Conservation (phyloP, 2,113 vertebrate genomes). For the Lagopus muta region DNA sequence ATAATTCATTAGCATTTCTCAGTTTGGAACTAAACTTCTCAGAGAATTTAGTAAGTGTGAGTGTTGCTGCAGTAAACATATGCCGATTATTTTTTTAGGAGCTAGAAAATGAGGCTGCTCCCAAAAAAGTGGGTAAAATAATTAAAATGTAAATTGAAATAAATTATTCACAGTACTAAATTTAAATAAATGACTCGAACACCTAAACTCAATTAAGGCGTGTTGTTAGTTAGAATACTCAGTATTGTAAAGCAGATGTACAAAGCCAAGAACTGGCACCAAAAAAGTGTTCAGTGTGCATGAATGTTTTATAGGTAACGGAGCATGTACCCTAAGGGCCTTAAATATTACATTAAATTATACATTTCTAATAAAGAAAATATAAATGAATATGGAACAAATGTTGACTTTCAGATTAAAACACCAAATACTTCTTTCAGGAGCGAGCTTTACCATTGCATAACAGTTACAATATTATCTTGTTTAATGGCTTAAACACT, state of each 20-base stretch:
- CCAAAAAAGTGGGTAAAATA: constrained; percentile 68
- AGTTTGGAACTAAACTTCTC: constrained; percentile 65
- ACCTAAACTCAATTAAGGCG: constrained; percentile 65
- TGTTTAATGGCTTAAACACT: constrained; percentile 47
- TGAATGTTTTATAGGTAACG: constrained; percentile 69
- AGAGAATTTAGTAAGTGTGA: constrained; percentile 60
- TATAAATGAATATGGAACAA: constrained; percentile 69
- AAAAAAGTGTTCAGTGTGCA: constrained; percentile 45
- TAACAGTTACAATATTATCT: constrained; percentile 32
- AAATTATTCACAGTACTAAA: constrained; percentile 77
- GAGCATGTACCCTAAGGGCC: constrained; percentile 49
- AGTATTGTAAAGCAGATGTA: constrained; percentile 61
- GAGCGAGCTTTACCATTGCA: not conserved
- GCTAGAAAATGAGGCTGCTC: constrained; percentile 71
- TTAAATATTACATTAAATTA: constrained; percentile 66
- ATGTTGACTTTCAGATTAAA: constrained; percentile 53
- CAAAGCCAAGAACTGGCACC: constrained; percentile 32
- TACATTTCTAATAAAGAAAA: constrained; percentile 74
- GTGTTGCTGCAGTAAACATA: constrained; percentile 69
- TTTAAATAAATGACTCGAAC: constrained; percentile 68
- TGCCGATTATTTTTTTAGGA: constrained; percentile 65
- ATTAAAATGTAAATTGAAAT: constrained; percentile 80
- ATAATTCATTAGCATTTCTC: constrained; percentile 66
- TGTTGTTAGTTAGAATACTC: constrained; percentile 38
- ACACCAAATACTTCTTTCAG: not conserved